Evolutionary conservation across 2,113 vertebrate species (phyloP).

Genomic region (Rhinolophus ferrumequinum): DNA sequence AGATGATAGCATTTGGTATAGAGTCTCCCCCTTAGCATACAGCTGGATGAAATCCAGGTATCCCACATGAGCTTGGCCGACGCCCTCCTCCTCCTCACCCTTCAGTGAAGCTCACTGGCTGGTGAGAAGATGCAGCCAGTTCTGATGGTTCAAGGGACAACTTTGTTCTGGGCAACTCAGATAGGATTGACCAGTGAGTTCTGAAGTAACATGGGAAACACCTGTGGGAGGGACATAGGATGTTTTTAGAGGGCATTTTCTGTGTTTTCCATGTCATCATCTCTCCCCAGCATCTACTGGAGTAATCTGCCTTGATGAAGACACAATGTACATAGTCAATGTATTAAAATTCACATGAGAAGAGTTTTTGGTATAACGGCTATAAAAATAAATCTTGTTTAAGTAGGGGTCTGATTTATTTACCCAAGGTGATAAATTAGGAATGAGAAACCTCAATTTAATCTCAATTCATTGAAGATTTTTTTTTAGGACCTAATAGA

Average conservation of each 20-base stretch:
- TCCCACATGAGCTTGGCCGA: neutral
- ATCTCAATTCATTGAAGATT: neutral
- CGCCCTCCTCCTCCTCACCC: rapidly evolving
- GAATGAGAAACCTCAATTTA: neutral
- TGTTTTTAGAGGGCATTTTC: neutral
- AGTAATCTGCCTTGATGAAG: neutral
- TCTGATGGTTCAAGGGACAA: neutral
- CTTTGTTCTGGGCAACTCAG: neutral
- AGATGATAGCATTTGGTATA: neutral
- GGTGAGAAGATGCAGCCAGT: neutral
- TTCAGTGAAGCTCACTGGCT: neutral
- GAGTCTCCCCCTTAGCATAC: neutral
- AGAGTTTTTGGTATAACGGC: neutral
- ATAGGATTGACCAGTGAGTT: neutral
- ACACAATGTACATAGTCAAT: neutral
- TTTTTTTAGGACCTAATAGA: neutral
- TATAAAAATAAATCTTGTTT: slow-evolving; percentile 35
- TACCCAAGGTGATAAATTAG: neutral
- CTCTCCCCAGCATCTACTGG: neutral
- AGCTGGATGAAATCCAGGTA: neutral
- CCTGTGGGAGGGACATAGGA: neutral
- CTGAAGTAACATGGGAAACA: neutral
- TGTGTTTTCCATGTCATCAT: neutral
- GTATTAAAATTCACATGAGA: neutral
- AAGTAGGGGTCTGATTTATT: slow-evolving; percentile 27